Conservation (phyloP, 1,140 invertebrate species). For the Drosophila orosa region DNA sequence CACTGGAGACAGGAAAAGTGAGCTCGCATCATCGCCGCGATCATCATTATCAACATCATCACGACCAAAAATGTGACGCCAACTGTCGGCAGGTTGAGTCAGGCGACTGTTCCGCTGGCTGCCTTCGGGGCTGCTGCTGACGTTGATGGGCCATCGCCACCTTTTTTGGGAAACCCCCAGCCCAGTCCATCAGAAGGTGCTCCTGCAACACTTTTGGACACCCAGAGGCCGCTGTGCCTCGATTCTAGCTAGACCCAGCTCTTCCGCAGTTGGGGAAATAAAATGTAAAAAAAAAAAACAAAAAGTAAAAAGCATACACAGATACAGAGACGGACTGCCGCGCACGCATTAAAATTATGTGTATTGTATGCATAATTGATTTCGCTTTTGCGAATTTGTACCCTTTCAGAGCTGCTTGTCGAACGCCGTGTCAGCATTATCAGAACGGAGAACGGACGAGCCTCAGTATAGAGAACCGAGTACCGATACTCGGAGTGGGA, state of each 20-base stretch:
- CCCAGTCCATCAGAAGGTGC: too few relatives aligned
- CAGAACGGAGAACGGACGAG: constrained; percentile 22
- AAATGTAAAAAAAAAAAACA: constrained; percentile 2
- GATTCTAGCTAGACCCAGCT: constrained; percentile 14
- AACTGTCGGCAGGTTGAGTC: constrained; percentile 51
- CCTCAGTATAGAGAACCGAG: neutral
- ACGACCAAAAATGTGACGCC: constrained; percentile 78
- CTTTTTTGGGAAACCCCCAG: constrained; percentile 28
- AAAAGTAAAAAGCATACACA: constrained; percentile 23
- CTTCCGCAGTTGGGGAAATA: constrained; percentile 56
- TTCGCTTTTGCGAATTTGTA: constrained; percentile 56
- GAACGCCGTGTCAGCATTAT: constrained; percentile 40
- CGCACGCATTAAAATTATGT: constrained; percentile 59
- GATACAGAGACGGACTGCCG: constrained; percentile 26
- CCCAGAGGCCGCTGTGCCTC: constrained; percentile 19
- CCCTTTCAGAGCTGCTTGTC: constrained; percentile 48
- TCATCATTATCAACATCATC: constrained; percentile 59
- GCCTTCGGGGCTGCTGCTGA: constrained; percentile 26
- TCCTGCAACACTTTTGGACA: constrained; percentile 41
- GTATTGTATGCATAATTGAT: constrained; percentile 80
- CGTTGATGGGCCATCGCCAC: constrained; percentile 22
- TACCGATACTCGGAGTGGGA: constrained; percentile 29
- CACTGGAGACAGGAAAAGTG: constrained; percentile 82
- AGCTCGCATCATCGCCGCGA: constrained; percentile 66
- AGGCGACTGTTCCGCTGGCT: constrained; percentile 53